Percentiles rank a stretch among this genome's conserved stretches.
Conservation (phyloP, 1,140 invertebrate genomes). For the Camponotus pennsylvanicus region DNA sequence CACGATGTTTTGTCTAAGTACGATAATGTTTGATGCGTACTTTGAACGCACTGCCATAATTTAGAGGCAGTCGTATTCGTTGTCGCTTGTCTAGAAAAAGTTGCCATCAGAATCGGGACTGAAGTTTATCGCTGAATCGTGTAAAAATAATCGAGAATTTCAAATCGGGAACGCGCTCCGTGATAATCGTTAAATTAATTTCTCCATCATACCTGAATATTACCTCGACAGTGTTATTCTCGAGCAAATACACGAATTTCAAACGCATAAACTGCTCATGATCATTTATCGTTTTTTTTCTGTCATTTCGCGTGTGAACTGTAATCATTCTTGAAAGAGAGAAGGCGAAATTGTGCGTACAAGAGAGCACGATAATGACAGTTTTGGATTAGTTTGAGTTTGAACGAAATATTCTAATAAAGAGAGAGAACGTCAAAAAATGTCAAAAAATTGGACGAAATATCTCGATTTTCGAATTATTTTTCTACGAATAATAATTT, state of each 20-base stretch:
- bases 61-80: constrained; percentile 12
- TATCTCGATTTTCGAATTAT: not conserved
- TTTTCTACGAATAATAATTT: not conserved
- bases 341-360: not conserved
- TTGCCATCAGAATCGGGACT: not conserved
- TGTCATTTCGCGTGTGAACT: not conserved
- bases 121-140: constrained; percentile 13
- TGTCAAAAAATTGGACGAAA: not conserved
- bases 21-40: constrained; percentile 27
- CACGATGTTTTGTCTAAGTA: constrained; percentile 26
- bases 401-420: not conserved
- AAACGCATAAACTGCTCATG: not conserved
- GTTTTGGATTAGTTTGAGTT: not conserved
- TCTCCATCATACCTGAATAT: not conserved
- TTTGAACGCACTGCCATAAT: constrained; percentile 4
- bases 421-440: not conserved
- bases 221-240: not conserved
- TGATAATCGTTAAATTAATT: constrained; percentile 15
- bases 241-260: not conserved
- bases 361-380: not conserved
- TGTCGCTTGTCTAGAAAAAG: not conserved
- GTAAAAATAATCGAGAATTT: not conserved
- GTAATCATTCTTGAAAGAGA: constrained; percentile 25
- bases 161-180: not conserved
- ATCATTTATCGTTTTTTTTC: too few species aligned